Conservation (phyloP, 2,113 vertebrate species). For the Pangasianodon hypophthalmus region DNA sequence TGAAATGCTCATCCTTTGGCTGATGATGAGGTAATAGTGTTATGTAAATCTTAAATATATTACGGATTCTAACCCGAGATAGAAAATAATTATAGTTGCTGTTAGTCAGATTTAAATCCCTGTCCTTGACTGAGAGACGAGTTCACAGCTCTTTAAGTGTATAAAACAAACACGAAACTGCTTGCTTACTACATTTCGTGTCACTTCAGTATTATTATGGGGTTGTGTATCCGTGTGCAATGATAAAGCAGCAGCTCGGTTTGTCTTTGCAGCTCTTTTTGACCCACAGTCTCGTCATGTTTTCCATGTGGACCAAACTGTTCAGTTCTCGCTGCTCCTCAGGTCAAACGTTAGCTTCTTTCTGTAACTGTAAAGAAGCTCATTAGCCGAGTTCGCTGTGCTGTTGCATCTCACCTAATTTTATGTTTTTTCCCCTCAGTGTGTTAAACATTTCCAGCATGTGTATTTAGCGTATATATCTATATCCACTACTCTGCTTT, state of each 20-base stretch:
- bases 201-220: slow-evolving; percentile 24
- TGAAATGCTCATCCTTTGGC: neutral
- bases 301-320: neutral
- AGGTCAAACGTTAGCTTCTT: neutral
- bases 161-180: no score
- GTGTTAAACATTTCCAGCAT: neutral
- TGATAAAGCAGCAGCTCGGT: neutral
- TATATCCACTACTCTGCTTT: neutral
- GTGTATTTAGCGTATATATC: neutral
- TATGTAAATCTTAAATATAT: neutral
- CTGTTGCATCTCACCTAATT: neutral
- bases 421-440: neutral
- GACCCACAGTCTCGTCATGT: neutral
- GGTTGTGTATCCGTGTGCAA: neutral
- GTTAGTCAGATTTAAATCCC: neutral
- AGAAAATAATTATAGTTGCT: neutral
- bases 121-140: neutral
- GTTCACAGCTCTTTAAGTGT: neutral
- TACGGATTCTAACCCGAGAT: neutral
- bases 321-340: neutral
- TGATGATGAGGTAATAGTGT: neutral
- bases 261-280: neutral
- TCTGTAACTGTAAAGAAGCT: neutral
- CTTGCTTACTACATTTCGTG: neutral
- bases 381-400: neutral